Conservation (phyloP, 2,888 invertebrate genomes). For the Drosophila quinaria region DNA sequence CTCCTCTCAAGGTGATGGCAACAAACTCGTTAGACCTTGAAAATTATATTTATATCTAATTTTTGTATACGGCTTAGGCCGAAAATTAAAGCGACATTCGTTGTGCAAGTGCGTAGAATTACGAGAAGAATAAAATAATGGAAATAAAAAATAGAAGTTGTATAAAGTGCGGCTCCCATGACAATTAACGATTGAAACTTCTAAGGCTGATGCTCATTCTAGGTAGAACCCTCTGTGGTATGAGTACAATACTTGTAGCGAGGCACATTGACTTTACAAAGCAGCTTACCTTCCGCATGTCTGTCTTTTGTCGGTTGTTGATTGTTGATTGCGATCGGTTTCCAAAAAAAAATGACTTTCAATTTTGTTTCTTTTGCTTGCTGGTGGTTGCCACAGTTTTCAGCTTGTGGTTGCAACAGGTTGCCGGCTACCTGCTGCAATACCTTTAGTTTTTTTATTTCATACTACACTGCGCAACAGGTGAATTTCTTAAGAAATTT, state of each 20-base stretch:
- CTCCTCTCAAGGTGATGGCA: constrained; percentile 38
- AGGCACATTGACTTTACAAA: constrained; percentile 62
- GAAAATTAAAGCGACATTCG: constrained; percentile 71
- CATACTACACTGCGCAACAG: constrained; percentile 32
- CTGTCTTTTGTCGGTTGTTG: constrained; percentile 3
- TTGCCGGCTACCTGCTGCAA: constrained; percentile 36
- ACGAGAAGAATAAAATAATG: constrained; percentile 29
- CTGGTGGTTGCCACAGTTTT: constrained; percentile 29
- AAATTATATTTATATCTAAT: constrained; percentile 38
- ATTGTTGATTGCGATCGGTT: constrained; percentile 52
- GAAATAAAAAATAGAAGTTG: constrained; percentile 36
- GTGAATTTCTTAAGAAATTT: constrained; percentile 10
- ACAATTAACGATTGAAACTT: constrained; percentile 49
- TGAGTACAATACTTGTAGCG: constrained; percentile 12
- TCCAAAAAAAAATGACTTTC: constrained; percentile 67
- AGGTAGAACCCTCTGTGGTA: neutral
- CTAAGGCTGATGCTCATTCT: neutral
- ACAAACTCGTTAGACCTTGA: constrained; percentile 82
- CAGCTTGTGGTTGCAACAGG: constrained; percentile 54
- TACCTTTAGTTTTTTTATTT: constrained; percentile 1
- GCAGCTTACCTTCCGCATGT: constrained; percentile 48
- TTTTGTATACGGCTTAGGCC: constrained; percentile 40
- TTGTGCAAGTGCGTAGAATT: constrained; percentile 77
- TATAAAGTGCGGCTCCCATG: constrained; percentile 66
- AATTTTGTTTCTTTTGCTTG: constrained; percentile 45